Evolutionary conservation across 2,797 vertebrate genomes (phyloP).

Genomic region (Naso thynnoides): DNA sequence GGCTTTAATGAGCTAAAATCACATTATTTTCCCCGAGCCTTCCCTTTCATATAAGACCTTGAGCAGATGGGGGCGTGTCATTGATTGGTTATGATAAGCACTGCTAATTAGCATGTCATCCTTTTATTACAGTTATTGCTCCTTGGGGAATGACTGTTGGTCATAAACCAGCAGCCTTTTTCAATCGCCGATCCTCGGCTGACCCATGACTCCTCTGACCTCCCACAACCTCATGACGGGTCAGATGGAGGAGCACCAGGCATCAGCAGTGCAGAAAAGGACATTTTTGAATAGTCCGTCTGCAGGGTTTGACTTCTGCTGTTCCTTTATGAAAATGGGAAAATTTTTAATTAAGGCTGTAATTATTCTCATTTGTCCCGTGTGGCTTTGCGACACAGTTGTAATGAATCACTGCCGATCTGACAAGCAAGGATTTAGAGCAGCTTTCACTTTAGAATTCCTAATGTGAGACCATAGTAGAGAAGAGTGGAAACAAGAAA

Average conservation of each 20-base stretch:
- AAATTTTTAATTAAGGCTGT: constrained; percentile 63
- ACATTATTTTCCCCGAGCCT: constrained; percentile 23
- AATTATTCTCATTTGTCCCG: constrained; percentile 64
- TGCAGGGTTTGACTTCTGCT: constrained; percentile 17
- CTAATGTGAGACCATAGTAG: constrained; percentile 8
- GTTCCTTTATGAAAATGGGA: constrained; percentile 26
- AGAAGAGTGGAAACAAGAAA: constrained; percentile 53
- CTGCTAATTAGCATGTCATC: constrained; percentile 68
- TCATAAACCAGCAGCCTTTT: constrained; percentile 33
- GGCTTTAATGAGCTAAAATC: constrained; percentile 59
- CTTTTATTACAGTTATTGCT: constrained; percentile 63
- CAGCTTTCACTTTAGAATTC: constrained; percentile 33
- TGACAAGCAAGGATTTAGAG: constrained; percentile 51
- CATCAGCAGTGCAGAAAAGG: constrained; percentile 32
- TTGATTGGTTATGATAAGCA: constrained; percentile 71
- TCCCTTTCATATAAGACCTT: constrained; percentile 45
- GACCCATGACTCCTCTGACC: constrained; percentile 55
- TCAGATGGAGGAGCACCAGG: constrained; percentile 31
- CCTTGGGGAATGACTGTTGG: constrained; percentile 45
- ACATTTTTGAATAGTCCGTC: constrained; percentile 29
- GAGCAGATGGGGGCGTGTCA: constrained; percentile 46
- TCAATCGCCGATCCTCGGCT: constrained; percentile 10
- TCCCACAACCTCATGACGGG: constrained; percentile 31
- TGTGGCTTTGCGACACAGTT: constrained; percentile 49
- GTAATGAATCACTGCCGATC: constrained; percentile 52